A percentile compares a stretch with the other conserved stretches of the same genome.
Evolutionary conservation across 2,888 invertebrate species (phyloP).

Genomic region (Diogma glabrata): DNA sequence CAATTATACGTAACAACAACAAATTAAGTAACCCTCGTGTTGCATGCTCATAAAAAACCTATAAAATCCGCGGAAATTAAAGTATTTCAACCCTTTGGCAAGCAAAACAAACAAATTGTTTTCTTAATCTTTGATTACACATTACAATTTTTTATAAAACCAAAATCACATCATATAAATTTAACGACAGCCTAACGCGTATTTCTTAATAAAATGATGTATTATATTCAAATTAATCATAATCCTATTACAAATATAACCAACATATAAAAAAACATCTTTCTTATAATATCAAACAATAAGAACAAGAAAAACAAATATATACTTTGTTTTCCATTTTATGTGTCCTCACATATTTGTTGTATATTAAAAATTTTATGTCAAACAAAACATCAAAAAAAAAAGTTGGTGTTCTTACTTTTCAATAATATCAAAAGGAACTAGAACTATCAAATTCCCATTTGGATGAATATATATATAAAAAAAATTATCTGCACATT

Average conservation of each 20-base stretch:
- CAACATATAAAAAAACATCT: constrained; percentile 9
- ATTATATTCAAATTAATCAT: constrained; percentile 13
- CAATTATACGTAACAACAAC: background rate
- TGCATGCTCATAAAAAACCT: background rate
- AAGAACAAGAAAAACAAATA: constrained; percentile 9
- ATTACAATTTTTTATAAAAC: constrained; percentile 4
- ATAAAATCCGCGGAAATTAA: constrained; percentile 8
- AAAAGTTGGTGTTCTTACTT: too few relatives aligned
- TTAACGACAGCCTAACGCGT: background rate
- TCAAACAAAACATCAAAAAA: too few relatives aligned
- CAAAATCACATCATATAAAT: constrained; percentile 3
- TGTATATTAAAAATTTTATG: constrained; percentile 2
- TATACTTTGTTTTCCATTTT: constrained; percentile 4
- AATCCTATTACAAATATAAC: constrained; percentile 11
- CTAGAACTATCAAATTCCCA: constrained; percentile 9
- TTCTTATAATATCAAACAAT: constrained; percentile 9
- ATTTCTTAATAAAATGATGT: constrained; percentile 6
- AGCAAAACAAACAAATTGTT: too few relatives aligned
- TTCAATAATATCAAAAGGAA: too few relatives aligned
- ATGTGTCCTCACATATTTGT: constrained; percentile 1
- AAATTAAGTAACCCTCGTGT: background rate
- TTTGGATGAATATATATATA: constrained; percentile 2
- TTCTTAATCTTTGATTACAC: too few relatives aligned
- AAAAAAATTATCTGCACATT: too few relatives aligned
- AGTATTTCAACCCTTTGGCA: too few relatives aligned